Base-by-base conservation (phyloP, 2,888 invertebrate genomes). In the Baronia brevicornis region DNA sequence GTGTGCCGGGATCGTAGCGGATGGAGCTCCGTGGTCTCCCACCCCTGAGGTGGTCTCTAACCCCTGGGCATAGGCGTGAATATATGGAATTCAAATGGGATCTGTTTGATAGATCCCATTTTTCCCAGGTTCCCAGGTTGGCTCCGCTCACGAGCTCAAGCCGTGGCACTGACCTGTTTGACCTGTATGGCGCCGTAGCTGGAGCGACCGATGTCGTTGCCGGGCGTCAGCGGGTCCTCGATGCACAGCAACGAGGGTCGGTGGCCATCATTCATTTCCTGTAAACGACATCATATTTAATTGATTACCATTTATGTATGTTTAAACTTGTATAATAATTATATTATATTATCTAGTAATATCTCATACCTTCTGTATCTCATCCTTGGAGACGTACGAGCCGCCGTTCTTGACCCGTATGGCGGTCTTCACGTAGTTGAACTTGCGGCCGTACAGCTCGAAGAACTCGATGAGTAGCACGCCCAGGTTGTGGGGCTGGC, bases 181-280 rank as follows among this genome's bases (percentile, higher is more conserved):
- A 90, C 90, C 65, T 93, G 92, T 53, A 97, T 84, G 43, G 95
- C 95, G 36, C 96, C 96, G 75, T 97, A 98, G 59, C 97, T 97
- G 69, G 97, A 97, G 51, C 97, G 90, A 4, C 98, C 98, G 68
- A 99, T 98, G 74, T 98, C 98, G 75, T 99, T 99, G 46, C 93
- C 96, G 7, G 96, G 90, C 41, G 95, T 95, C 22, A 99, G 87
- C 10, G 99, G 99, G 86, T 99, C 99, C 84, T 98, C 98, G 53
- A 99, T 98, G 68, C 97, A 98, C 44, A 99, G 85, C 63, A 98
- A 84, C 43, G 97, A 96, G 10, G 96, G 96, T 26, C 97, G 87
- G 75, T 97, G 95, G 0, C 97, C 97, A 72, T 96, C 95, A 50
- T 93, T 91, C 95, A 97, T 96, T 59, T 96, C 95, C 70, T 92